Evolutionary conservation across 2,797 vertebrate genomes (phyloP).

Genomic region (Enteromius fasciolatus): DNA sequence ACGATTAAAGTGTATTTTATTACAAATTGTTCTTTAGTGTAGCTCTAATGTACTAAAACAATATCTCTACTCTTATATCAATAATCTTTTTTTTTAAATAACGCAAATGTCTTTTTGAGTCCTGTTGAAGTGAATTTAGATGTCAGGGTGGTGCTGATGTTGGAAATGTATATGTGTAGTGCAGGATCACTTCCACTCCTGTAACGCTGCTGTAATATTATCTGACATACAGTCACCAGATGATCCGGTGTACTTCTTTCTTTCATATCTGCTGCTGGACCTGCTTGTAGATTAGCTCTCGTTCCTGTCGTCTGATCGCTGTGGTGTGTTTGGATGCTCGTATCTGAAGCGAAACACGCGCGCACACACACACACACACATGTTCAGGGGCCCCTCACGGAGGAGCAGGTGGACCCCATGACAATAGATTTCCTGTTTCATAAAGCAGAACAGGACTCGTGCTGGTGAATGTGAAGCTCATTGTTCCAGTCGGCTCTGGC

Average conservation of each 20-base stretch:
- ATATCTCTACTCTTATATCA: background rate
- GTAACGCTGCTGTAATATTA: background rate
- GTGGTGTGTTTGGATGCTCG: background rate
- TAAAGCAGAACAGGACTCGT: conserved; percentile 21
- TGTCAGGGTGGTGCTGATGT: background rate
- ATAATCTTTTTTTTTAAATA: background rate
- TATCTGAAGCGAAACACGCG: background rate
- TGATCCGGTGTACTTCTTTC: background rate
- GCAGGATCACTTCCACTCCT: background rate
- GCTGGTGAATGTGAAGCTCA: background rate
- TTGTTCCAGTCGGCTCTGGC: background rate
- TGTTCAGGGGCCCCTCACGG: background rate
- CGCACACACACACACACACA: background rate
- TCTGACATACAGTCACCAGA: background rate
- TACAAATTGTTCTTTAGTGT: background rate
- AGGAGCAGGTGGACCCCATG: background rate
- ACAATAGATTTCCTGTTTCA: conserved; percentile 19
- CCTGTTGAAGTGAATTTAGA: background rate
- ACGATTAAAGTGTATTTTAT: background rate
- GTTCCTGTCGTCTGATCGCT: background rate
- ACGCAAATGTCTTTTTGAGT: background rate
- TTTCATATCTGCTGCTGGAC: background rate
- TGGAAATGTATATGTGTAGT: background rate
- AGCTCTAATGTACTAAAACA: background rate
- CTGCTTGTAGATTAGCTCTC: no score